Conservation (phyloP, 2,888 invertebrate genomes). For the Neoaliturus tenellus region DNA sequence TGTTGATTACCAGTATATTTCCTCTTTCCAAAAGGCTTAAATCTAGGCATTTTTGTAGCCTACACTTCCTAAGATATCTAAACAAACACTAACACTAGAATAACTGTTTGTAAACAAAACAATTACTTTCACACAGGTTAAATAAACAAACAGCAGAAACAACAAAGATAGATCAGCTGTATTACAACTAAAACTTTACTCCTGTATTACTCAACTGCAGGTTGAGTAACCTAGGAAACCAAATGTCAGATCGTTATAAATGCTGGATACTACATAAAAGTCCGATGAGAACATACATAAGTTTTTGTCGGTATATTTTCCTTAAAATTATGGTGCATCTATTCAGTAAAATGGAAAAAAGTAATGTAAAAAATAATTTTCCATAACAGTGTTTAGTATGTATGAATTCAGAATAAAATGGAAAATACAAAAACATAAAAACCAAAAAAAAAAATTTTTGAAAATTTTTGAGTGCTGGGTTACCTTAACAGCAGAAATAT, state of each 20-base stretch:
- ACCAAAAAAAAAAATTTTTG: not conserved
- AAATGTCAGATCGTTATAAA: not conserved
- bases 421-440: not conserved
- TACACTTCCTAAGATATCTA: not conserved
- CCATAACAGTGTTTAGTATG: not conserved
- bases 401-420: not conserved
- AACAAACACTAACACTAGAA: too few relatives aligned
- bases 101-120: not conserved
- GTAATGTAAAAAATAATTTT: not conserved
- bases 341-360: not conserved
- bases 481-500: too few relatives aligned
- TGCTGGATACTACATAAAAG: not conserved
- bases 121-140: not conserved
- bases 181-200: not conserved
- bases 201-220: not conserved
- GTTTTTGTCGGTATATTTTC: not conserved
- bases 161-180: not conserved
- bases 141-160: not conserved
- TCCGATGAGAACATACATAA: not conserved
- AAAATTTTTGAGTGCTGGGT: not conserved
- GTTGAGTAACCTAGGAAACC: not conserved
- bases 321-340: not conserved
- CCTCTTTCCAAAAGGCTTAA: not conserved
- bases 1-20: not conserved
- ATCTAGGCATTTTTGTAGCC: not conserved